Evolutionary conservation across 2,113 vertebrate species (phyloP), one percentile per base, ranked within the genome.

Genomic region (Halcyon senegalensis): DNA sequence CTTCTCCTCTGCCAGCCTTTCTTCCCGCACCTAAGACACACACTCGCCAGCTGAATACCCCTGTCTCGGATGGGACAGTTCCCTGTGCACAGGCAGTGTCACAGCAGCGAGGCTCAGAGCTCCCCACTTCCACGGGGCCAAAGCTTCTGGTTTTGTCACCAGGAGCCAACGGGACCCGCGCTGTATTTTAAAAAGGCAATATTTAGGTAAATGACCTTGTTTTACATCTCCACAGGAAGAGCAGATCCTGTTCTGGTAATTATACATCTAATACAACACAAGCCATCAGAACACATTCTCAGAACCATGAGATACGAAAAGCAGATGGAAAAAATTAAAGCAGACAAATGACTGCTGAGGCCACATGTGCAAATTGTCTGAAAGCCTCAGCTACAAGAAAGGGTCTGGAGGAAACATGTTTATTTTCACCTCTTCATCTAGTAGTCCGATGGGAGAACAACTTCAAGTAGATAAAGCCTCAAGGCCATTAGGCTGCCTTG

Each of bases 1-100:
- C 88, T 98, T 99, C 94, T 99, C 99, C 30, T 99, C 99, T 2
- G 98, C 99, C 89, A 98, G 18, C 13, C 99, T 98, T 95, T 99
- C 99, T 31, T 99, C 98, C 83, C 98, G 98, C 73, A 98, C 96
- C 98, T 98, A 72, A 10, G 50, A 48, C 66, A 90, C 67, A 66
- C 67, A 82, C 7, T 10, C 0, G 28, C 7, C 18, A 10, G 17
- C 19, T 51, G 60, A 44, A 39, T 2, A 5, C 19, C 31, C 11
- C 1, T 4, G 33, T 27, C 27, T 53, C 28, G 44, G 33, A 5
- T 0, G 30, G 35, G n/a, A 58, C 44, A 33, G 21, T 8, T 27
- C 41, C 16, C 48, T 27, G 14, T 16, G 28, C 14, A 9, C 1
- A 4, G 6, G 27, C 5, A 41, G 16, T 11, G 28, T 3, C n/a